phyloP scores from a whole-genome alignment of 2,113 vertebrate genomes.

The Lepus americanus region DNA sequence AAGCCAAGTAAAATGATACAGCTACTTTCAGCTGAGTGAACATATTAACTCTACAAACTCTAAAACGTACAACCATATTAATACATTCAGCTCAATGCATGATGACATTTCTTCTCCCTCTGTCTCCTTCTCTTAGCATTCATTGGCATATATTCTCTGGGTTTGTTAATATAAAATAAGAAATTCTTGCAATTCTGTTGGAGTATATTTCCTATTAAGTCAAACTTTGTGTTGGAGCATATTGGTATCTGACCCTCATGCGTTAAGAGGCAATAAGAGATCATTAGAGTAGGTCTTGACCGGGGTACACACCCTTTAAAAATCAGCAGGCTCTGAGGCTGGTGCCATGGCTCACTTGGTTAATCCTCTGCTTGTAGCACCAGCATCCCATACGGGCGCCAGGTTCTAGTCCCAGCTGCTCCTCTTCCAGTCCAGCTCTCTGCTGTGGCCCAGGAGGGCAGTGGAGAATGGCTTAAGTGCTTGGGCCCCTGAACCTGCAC shows the following conservation, averaged over 20 bases:
- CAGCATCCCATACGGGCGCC: no score
- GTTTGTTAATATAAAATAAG: not conserved
- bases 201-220: not conserved
- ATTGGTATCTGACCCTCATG: not conserved
- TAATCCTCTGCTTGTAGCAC: no score
- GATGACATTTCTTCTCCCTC: not conserved
- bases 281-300: not conserved
- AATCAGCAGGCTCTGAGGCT: not conserved
- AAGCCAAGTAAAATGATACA: not conserved
- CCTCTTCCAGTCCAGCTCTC: no score
- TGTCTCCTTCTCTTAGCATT: not conserved
- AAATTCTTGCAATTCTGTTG: not conserved
- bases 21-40: not conserved
- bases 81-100: not conserved
- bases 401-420: no score
- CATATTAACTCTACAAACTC: not conserved
- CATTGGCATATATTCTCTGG: not conserved
- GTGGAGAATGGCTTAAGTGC: no score
- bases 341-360: no score
- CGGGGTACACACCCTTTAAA: not conserved
- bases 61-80: not conserved
- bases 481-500: no score
- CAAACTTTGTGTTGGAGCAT: not conserved
- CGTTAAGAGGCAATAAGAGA: not conserved
- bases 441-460: no score